Conservation (phyloP, 2,113 vertebrate genomes). For the Oriolus oriolus region DNA sequence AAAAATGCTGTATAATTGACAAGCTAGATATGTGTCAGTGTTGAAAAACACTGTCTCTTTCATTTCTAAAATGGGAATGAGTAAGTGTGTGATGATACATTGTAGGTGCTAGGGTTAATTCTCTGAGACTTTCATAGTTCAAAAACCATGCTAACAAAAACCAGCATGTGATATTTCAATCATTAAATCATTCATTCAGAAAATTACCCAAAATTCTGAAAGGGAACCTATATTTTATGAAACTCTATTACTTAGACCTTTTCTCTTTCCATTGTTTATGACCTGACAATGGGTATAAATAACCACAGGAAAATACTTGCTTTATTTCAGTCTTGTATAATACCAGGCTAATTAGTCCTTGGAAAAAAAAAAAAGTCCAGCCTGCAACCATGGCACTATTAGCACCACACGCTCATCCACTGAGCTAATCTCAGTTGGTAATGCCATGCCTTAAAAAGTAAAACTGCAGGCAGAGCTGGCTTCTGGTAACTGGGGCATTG, state of each 20-base stretch:
- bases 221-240: neutral
- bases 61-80: neutral
- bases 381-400: neutral
- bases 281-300: fast-evolving
- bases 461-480: neutral
- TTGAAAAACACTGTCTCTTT: neutral
- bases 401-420: neutral
- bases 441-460: neutral
- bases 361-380: neutral
- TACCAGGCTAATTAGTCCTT: neutral
- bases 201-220: neutral
- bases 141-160: neutral
- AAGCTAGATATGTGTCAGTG: neutral
- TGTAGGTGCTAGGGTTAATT: neutral
- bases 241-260: neutral
- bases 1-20: neutral
- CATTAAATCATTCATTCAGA: neutral
- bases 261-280: neutral
- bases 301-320: neutral
- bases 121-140: neutral
- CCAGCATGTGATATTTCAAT: neutral
- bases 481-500: neutral
- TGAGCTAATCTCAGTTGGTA: neutral
- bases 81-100: neutral
- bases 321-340: neutral